Base-by-base conservation (phyloP, 2,113 vertebrate species). In the Cynopterus brachyotis region DNA sequence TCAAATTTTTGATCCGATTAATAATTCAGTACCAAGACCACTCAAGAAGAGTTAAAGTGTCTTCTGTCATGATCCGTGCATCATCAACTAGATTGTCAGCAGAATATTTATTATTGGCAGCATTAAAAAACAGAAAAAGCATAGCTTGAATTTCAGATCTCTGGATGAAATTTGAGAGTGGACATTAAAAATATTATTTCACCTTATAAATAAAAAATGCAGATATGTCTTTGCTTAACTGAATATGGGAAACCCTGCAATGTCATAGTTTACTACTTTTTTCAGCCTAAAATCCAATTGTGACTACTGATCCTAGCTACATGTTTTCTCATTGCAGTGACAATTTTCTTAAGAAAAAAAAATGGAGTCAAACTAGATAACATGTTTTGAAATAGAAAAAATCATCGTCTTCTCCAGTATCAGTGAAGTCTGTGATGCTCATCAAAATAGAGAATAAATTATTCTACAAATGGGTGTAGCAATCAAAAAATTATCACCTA, bases 31-130 rank as follows among this genome's bases (percentile, higher is more conserved):
- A 19, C 19, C 17, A 64, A 57, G 35, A 70, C 62, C 79, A 78
- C 6, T 83, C 42, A 40, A 37, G 85, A 83, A 87, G 84, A 87
- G 37, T 4, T 45, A 84, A 86, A n/a, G 55, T 93, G 78, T 32
- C 91, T 97, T 88, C 80, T 90, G 0, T 55, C 82, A 89, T 89
- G 17, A 2, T 55, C 96, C 69, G 55, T 76, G 22, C 0, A 57
- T 37, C 53, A 93, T 94, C 80, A 59, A 30, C 45, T 20, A 94
- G 88, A 89, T 80, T 97, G 66, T 83, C 86, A 95, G 73, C 47
- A 84, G 55, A 76, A 30, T 66, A 17, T 91, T 53, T 86, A 30
- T 88, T 80, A 83, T 40, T 70, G 45, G 19, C 22, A 86, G 17
- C 93, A 70, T 80, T 75, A n/a, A 84, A 84, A 93, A 40, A 45